Evolutionary conservation across 2,888 invertebrate genomes (phyloP).

Genomic region (Hybos culiciformis): DNA sequence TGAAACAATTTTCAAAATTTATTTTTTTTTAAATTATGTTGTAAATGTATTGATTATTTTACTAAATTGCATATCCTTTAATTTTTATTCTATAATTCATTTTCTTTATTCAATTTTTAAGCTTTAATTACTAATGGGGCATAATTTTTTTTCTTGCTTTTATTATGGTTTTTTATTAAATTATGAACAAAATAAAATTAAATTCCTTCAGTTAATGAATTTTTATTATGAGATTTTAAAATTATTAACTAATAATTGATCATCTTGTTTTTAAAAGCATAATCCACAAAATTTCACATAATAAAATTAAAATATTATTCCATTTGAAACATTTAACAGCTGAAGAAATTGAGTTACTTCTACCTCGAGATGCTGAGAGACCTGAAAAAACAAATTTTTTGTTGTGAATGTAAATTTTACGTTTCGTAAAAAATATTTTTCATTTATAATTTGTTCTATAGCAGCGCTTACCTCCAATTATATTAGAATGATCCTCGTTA

Average conservation of each 20-base stretch:
- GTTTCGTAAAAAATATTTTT: background rate
- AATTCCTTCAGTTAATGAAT: background rate
- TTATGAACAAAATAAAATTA: background rate
- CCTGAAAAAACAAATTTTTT: background rate
- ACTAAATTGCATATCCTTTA: no score
- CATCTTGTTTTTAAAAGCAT: background rate
- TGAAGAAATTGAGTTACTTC: slow-evolving; percentile 1
- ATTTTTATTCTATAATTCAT: no score
- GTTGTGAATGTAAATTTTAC: background rate
- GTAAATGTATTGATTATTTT: no score
- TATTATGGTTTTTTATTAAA: background rate
- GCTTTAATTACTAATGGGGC: background rate
- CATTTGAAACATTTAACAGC: background rate
- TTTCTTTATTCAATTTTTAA: background rate
- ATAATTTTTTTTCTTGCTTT: background rate
- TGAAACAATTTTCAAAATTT: no score
- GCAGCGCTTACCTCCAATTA: slow-evolving; percentile 18
- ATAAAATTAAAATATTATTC: background rate
- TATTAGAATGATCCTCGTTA: slow-evolving; percentile 34
- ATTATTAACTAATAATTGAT: background rate
- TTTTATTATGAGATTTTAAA: no score
- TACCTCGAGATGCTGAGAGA: background rate
- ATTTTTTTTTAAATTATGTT: no score
- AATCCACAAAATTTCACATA: background rate
- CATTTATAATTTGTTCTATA: no score